Evolutionary conservation across 2,888 invertebrate genomes (phyloP).

Genomic region (Scaptomyza polygonia): DNA sequence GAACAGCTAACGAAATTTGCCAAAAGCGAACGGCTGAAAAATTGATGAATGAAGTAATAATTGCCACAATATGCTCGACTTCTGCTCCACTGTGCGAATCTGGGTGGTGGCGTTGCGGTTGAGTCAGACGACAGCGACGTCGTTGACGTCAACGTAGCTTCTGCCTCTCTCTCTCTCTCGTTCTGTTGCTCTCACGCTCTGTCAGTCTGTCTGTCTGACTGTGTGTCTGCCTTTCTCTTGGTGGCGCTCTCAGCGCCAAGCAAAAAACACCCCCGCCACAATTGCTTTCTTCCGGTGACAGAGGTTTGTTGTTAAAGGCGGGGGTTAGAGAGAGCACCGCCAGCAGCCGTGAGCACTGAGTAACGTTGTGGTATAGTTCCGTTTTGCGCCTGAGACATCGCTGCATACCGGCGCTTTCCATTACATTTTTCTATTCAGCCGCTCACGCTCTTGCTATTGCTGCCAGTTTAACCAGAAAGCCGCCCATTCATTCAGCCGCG

Average conservation of each 20-base stretch:
- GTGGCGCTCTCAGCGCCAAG: constrained; percentile 27
- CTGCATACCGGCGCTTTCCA: constrained; percentile 67
- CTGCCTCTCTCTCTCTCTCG: constrained; percentile 32
- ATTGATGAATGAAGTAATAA: constrained; percentile 72
- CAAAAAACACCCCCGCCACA: constrained; percentile 61
- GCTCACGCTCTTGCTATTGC: constrained; percentile 34
- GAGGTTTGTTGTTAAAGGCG: constrained; percentile 26
- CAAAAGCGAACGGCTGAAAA: constrained; percentile 34
- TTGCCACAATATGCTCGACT: constrained; percentile 42
- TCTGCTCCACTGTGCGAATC: constrained; percentile 69
- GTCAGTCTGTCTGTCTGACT: constrained; percentile 5
- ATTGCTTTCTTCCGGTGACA: constrained; percentile 54
- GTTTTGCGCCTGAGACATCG: constrained; percentile 50
- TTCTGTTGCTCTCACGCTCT: constrained; percentile 11
- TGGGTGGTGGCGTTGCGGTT: constrained; percentile 69
- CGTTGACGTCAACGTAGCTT: constrained; percentile 61
- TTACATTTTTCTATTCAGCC: constrained; percentile 46
- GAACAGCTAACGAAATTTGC: constrained; percentile 26
- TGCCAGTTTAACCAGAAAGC: constrained; percentile 28
- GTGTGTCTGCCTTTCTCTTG: constrained; percentile 9
- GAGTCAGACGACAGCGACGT: constrained; percentile 42
- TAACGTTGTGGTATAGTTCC: constrained; percentile 41
- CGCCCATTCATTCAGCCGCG: constrained; percentile 58
- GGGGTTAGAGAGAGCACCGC: constrained; percentile 33
- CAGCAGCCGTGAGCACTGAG: constrained; percentile 9